These are phyloP conservation scores for Plestiodon gilberti DNA, from an alignment of 2,113 vertebrate genomes.

Conservation along the genomic window DNA sequence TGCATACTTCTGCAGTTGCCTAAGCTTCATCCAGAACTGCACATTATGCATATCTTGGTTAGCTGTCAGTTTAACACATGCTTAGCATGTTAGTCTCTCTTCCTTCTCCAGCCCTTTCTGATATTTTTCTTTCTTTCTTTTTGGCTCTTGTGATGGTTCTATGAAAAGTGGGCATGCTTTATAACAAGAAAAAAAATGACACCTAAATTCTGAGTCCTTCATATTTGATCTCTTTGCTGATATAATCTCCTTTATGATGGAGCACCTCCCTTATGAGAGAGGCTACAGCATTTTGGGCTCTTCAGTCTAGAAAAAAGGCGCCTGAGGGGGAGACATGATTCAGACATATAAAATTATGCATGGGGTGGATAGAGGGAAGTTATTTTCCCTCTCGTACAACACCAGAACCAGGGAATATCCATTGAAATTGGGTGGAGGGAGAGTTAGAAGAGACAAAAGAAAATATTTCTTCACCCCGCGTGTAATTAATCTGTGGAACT, in stretches of 20 bases:
- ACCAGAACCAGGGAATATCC: no score
- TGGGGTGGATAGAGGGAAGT: no score
- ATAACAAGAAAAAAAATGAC: background rate
- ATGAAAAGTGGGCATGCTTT: background rate
- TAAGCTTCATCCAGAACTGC: slow-evolving; percentile 24
- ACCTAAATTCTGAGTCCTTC: background rate
- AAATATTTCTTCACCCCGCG: no score
- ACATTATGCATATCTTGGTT: background rate
- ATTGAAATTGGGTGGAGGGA: no score
- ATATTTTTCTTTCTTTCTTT: background rate
- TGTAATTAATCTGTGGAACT: no score
- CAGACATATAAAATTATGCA: no score
- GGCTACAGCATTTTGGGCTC: no score
- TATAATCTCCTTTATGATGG: background rate
- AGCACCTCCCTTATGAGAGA: no score
- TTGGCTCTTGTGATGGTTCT: background rate
- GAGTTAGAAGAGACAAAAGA: no score
- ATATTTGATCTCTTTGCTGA: background rate
- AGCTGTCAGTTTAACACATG: background rate
- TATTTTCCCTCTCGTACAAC: no score
- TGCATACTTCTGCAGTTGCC: background rate
- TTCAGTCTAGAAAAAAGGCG: no score
- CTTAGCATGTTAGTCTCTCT: background rate
- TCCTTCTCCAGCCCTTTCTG: background rate
- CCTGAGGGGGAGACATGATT: no score